Evolutionary conservation across 1,140 invertebrate species (phyloP).

Genomic region (Camponotus vicinus): DNA sequence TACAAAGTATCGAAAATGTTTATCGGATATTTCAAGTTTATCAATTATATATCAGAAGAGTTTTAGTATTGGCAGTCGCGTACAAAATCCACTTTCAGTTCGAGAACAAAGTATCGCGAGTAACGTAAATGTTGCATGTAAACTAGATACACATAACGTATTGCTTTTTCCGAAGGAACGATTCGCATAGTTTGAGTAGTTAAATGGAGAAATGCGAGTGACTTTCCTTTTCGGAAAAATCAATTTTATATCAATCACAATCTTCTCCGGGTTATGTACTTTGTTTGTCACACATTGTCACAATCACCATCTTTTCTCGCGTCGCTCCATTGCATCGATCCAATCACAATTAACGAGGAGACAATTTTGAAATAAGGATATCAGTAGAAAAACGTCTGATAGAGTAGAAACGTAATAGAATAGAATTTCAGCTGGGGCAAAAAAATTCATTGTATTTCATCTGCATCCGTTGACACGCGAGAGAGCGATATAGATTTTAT

Average conservation of each 20-base stretch:
- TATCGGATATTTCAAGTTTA: slow-evolving; percentile 31
- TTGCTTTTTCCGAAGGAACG: slow-evolving; percentile 38
- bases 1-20: slow-evolving; percentile 15
- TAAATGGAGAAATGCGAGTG: background rate
- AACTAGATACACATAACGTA: slow-evolving; percentile 21
- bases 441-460: background rate
- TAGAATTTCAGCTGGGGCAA: background rate
- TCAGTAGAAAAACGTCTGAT: background rate
- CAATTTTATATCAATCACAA: slow-evolving; percentile 21
- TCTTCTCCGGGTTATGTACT: background rate
- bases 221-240: slow-evolving; percentile 22
- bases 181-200: slow-evolving; percentile 16
- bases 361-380: background rate
- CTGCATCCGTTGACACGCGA: background rate
- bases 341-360: background rate
- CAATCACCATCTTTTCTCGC: background rate
- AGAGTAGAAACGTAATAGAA: too few relatives aligned
- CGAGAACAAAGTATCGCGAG: background rate
- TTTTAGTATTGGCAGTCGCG: slow-evolving; percentile 19
- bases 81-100: background rate
- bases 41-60: background rate
- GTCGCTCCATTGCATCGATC: background rate
- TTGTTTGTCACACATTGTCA: slow-evolving; percentile 31
- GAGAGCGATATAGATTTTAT: background rate
- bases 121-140: slow-evolving; percentile 2